phyloP scores from a whole-genome alignment of 2,113 vertebrate genomes.

The Albula goreensis region DNA sequence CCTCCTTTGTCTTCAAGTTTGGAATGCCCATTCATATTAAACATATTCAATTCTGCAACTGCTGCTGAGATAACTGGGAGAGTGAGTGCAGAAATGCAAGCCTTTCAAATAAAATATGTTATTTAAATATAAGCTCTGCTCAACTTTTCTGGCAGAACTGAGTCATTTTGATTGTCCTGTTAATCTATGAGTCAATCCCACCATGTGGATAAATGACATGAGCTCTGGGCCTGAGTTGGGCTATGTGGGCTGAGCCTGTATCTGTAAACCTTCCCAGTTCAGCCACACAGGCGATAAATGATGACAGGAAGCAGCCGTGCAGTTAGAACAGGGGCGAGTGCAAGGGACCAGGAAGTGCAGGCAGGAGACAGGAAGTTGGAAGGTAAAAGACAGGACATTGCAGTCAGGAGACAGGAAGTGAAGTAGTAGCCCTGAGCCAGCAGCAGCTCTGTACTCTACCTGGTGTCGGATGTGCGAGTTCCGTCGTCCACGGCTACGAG shows the following conservation, averaged over 20 bases:
- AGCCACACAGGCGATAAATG: not conserved
- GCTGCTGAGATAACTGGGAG: no score
- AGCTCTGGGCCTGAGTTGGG: not conserved
- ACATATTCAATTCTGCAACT: no score
- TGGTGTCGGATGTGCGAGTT: constrained; percentile 97
- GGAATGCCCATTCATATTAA: no score
- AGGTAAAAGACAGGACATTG: not conserved
- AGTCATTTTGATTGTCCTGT: not conserved
- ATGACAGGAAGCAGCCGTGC: not conserved
- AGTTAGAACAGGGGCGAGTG: no score
- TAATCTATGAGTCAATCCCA: not conserved
- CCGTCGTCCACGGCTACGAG: constrained; percentile 90
- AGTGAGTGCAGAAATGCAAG: no score
- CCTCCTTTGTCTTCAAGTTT: no score
- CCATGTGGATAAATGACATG: no score
- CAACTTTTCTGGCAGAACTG: no score
- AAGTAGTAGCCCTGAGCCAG: not conserved
- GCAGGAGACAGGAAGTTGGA: not conserved
- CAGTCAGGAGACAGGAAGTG: not conserved
- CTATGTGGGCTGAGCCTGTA: not conserved
- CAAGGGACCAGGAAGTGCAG: not conserved
- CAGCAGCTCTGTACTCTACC: constrained; percentile 72
- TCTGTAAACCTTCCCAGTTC: not conserved
- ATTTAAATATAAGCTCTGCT: no score
- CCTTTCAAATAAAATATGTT: no score